Evolutionary conservation across 2,113 vertebrate species (phyloP), one percentile per base, ranked within the genome.

Genomic region (Pluvianellus socialis): DNA sequence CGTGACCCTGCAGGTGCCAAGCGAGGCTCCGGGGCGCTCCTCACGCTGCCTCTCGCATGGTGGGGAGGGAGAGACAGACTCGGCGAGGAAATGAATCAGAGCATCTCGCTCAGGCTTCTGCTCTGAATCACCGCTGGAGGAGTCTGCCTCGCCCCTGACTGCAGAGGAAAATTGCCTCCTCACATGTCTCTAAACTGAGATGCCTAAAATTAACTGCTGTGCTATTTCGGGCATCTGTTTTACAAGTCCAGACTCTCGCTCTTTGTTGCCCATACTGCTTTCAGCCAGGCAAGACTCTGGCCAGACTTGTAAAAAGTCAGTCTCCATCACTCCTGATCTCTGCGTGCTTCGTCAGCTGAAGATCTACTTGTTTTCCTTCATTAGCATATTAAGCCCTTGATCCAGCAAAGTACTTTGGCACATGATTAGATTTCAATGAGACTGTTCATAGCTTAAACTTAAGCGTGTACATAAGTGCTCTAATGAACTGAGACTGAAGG

Each of bases 331-430:
- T 32, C 15, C 58, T 16, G 62, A 42, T 62, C 84, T 71, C 91
- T 23, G 12, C 0, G 10, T 10, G 52, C 88, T 84, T 52, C 88
- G 10, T 75, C 84, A 67, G 87, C 90, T 80, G 50, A 79, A 93
- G 95, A 94, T 14, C 87, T 76, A 30, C 86, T 85, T 10, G 17
- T 59, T 77, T 49, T 23, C 91, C 79, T 52, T 86, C 91, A 71
- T 96, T 90, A 96, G 62, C 94, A 88, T 85, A 71, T 95, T 76
- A 95, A 79, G 71, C 74, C 85, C 93, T 96, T 88, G 92, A 94
- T 95, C 94, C 95, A 94, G 86, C 84, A 49, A 89, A 97, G 86
- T 28, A 3, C 89, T 79, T 50, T 72, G 89, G 92, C 94, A 95
- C 86, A 76, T 20, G 91, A 96, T 96, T 71, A 85, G 95, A 93